Conservation (phyloP, 2,113 vertebrate species). For the Hippocampus mohnikei region DNA sequence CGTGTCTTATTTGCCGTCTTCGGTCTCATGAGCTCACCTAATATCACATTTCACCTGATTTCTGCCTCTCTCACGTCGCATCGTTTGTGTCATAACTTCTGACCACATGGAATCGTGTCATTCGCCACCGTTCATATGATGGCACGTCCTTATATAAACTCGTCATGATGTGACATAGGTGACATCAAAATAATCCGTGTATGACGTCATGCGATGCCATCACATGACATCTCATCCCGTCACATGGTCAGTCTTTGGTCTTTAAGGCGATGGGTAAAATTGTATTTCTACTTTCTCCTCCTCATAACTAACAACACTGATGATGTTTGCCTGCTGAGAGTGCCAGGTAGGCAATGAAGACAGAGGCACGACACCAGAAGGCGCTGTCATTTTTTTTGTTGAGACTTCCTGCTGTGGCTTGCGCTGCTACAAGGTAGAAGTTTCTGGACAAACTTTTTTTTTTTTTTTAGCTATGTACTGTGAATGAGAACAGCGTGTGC, state of each 20-base stretch:
- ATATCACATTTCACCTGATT: too few relatives aligned
- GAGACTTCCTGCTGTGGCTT: conserved; percentile 5
- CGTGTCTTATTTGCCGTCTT: too few relatives aligned
- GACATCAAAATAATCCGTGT: neutral
- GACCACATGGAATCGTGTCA: too few relatives aligned
- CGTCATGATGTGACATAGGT: neutral
- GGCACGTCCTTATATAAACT: neutral
- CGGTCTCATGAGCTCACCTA: too few relatives aligned
- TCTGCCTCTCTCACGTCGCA: too few relatives aligned
- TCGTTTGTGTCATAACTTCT: too few relatives aligned
- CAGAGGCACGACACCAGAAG: conserved; percentile 24
- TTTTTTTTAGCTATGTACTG: neutral
- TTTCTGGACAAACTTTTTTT: neutral
- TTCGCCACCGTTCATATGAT: too few relatives aligned
- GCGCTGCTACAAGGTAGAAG: neutral
- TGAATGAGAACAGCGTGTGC: neutral
- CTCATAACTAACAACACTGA: neutral
- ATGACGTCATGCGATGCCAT: neutral
- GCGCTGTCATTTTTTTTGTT: conserved; percentile 21
- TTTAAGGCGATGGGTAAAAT: neutral
- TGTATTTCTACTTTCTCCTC: neutral
- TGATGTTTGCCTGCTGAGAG: neutral
- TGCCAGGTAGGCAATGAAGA: neutral
- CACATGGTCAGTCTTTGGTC: neutral
- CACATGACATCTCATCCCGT: neutral